A percentile compares a stretch with the other conserved stretches of the same genome.
Evolutionary conservation across 92 coral and sea anemone genomes (phyloP).

Genomic region (Blastomussa wellsi): DNA sequence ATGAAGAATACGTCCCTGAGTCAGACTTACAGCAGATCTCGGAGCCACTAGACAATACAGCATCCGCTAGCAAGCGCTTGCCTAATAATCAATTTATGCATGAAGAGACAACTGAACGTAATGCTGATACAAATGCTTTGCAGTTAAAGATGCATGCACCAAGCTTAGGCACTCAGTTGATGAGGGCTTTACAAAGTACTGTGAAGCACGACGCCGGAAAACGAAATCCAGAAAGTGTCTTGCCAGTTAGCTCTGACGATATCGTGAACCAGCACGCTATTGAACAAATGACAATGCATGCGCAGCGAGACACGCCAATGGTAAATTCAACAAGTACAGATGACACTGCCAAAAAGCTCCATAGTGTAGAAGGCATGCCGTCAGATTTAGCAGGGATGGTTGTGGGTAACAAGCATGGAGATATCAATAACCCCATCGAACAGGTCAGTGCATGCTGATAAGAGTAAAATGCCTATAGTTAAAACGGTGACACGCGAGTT

Average conservation of each 20-base stretch:
- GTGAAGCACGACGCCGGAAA: neutral
- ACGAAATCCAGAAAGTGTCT: neutral
- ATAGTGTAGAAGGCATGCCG: conserved; percentile 11
- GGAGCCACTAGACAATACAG: conserved; percentile 9
- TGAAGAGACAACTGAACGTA: conserved; percentile 1
- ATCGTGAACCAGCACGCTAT: neutral
- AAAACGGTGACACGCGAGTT: neutral
- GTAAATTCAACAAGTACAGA: neutral
- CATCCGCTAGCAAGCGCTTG: neutral
- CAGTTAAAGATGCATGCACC: conserved; percentile 11
- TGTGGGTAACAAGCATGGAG: conserved; percentile 23
- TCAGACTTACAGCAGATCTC: conserved; percentile 26
- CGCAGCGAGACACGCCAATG: neutral
- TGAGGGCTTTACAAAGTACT: neutral
- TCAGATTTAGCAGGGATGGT: neutral
- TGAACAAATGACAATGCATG: conserved; percentile 3
- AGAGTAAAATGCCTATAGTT: neutral
- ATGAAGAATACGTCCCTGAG: conserved; percentile 6
- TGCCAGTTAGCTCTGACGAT: conserved; percentile 24
- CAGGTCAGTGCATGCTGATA: conserved; percentile 26
- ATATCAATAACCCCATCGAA: neutral
- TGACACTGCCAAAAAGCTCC: neutral
- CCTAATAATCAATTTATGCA: conserved; percentile 13
- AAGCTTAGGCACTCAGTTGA: neutral
- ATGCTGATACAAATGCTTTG: conserved; percentile 13